Percentiles rank a stretch among this genome's conserved stretches.
These are phyloP conservation scores for Oscheius myriophilus DNA, from an alignment of 2,888 invertebrate genomes.

Conservation along the genomic window DNA sequence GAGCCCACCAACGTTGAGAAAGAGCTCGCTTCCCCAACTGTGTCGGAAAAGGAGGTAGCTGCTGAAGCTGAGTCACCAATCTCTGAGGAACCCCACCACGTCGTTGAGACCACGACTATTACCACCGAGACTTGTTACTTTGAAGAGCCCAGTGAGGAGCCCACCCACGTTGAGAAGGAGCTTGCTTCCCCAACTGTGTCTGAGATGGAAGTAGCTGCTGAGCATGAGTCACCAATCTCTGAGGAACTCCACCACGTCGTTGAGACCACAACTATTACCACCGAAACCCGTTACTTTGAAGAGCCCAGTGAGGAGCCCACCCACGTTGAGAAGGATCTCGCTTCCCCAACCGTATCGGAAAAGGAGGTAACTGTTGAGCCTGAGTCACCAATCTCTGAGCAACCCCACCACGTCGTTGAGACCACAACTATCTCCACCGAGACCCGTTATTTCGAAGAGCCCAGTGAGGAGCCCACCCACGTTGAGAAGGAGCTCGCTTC, in stretches of 20 bases:
- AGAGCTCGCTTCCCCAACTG: neutral
- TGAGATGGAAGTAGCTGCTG: neutral
- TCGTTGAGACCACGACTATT: slow-evolving; percentile 10
- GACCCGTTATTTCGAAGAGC: no score
- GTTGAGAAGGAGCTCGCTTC: no score
- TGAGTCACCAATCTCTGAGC: no score
- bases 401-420: no score
- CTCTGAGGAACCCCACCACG: neutral
- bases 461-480: no score
- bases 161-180: slow-evolving; percentile 6
- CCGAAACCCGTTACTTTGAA: no score
- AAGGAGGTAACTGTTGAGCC: no score
- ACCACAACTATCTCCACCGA: slow-evolving; percentile 37
- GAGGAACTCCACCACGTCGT: slow-evolving; percentile 10
- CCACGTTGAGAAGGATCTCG: neutral
- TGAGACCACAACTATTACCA: slow-evolving; percentile 12
- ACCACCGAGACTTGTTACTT: slow-evolving; percentile 11
- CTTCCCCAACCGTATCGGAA: neutral
- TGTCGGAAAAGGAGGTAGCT: neutral
- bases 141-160: no score
- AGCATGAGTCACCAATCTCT: neutral
- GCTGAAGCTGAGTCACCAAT: neutral
- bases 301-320: neutral
- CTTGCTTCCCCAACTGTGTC: slow-evolving; percentile 10
- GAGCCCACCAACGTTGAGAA: slow-evolving; percentile 23